Conservation (phyloP, 2,888 invertebrate genomes). For the Tipula lateralis region DNA sequence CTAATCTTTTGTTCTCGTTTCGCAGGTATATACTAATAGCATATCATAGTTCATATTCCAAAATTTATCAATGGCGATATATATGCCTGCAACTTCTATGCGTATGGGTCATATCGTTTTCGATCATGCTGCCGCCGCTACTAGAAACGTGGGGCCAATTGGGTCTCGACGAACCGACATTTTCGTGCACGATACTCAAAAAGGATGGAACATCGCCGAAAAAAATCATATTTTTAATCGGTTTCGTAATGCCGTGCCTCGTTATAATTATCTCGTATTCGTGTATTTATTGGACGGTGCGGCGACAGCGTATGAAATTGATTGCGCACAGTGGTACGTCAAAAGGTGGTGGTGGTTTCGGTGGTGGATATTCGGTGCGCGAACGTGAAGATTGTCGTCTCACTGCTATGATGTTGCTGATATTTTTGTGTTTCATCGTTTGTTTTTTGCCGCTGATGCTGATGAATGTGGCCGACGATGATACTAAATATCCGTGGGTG, state of each 20-base stretch:
- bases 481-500: slow-evolving; percentile 64
- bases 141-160: slow-evolving; percentile 80
- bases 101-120: slow-evolving; percentile 74
- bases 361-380: slow-evolving; percentile 36
- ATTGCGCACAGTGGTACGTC: slow-evolving; percentile 62
- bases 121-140: slow-evolving; percentile 70
- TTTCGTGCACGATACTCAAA: slow-evolving; percentile 82
- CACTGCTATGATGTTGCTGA: slow-evolving; percentile 80
- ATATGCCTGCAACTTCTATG: slow-evolving; percentile 72
- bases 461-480: slow-evolving; percentile 81
- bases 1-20: slow-evolving; percentile 37
- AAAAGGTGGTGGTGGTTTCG: neutral
- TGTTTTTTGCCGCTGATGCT: slow-evolving; percentile 86
- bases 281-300: slow-evolving; percentile 77
- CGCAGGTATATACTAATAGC: slow-evolving; percentile 79
- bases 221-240: slow-evolving; percentile 75
- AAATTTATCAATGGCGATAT: slow-evolving; percentile 67
- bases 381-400: slow-evolving; percentile 70
- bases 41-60: slow-evolving; percentile 71
- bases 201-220: slow-evolving; percentile 76
- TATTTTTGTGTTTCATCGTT: slow-evolving; percentile 78
- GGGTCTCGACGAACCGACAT: slow-evolving; percentile 72
- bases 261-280: slow-evolving; percentile 81
- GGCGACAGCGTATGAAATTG: slow-evolving; percentile 66
- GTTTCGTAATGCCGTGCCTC: slow-evolving; percentile 76